Conservation (phyloP, 1,140 invertebrate genomes). For the Contarinia nasturtii region DNA sequence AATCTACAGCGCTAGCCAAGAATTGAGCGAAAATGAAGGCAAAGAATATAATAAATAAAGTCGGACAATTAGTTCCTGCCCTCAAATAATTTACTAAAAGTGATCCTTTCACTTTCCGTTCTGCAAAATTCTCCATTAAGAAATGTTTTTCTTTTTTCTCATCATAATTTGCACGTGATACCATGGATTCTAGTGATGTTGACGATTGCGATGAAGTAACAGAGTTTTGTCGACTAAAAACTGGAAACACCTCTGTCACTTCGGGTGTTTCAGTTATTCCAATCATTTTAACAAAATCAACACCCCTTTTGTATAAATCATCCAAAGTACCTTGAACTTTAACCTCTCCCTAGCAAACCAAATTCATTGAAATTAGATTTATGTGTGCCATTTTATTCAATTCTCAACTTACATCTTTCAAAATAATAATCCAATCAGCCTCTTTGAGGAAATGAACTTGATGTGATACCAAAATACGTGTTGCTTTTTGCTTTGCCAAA, state of each 20-base stretch:
- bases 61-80: conserved; percentile 16
- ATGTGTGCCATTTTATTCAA: neutral
- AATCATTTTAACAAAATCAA: conserved; percentile 35
- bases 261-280: conserved; percentile 8
- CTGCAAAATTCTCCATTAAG: conserved; percentile 1
- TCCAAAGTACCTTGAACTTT: conserved; percentile 42
- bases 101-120: conserved; percentile 8
- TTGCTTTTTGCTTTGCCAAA: conserved; percentile 24
- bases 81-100: conserved; percentile 7
- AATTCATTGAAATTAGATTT: conserved; percentile 18
- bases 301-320: conserved; percentile 35
- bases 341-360: conserved; percentile 18
- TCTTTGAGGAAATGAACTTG: conserved; percentile 60
- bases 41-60: conserved; percentile 19
- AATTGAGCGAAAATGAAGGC: conserved; percentile 26
- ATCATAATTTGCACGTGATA: neutral
- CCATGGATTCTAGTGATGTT: neutral
- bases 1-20: conserved; percentile 31
- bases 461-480: conserved; percentile 61
- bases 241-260: conserved; percentile 6
- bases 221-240: conserved; percentile 9
- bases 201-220: neutral
- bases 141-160: neutral
- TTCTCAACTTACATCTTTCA: conserved; percentile 47
- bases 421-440: conserved; percentile 47